Conservation (phyloP, 2,113 vertebrate species). For the Dryoscopus gambensis region DNA sequence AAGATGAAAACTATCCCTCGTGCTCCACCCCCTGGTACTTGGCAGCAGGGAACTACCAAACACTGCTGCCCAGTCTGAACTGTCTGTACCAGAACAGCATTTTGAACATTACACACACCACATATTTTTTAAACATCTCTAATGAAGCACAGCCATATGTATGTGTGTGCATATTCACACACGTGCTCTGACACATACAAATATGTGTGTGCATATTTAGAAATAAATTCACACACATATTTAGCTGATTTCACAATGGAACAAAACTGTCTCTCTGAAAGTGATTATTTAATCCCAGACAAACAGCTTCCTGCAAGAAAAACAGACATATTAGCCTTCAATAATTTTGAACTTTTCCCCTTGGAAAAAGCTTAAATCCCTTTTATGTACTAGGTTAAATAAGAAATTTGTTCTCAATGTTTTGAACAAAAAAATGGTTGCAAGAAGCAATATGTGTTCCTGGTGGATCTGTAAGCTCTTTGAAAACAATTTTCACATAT, state of each 20-base stretch:
- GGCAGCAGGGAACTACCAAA: background rate
- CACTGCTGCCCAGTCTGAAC: background rate
- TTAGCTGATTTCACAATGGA: background rate
- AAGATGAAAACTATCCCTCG: background rate
- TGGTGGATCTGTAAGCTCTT: background rate
- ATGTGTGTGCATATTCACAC: background rate
- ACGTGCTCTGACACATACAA: background rate
- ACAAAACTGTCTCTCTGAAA: background rate
- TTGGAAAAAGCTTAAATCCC: background rate
- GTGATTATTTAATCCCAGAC: background rate
- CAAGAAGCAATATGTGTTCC: background rate
- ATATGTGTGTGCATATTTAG: too few species aligned
- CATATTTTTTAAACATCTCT: background rate
- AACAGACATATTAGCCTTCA: background rate
- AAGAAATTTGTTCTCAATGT: background rate
- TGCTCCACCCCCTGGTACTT: background rate
- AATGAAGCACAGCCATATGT: background rate
- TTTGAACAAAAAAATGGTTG: background rate
- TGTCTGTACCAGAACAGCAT: background rate
- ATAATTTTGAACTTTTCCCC: background rate
- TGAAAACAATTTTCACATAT: conserved; percentile 10
- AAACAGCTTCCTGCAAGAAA: background rate
- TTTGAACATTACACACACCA: background rate
- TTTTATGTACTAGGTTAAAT: background rate
- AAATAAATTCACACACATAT: background rate